A percentile compares a stretch with the other conserved stretches of the same genome.
These are phyloP conservation scores for Teinopalpus imperialis DNA, from an alignment of 2,888 invertebrate genomes.

Conservation along the genomic window DNA sequence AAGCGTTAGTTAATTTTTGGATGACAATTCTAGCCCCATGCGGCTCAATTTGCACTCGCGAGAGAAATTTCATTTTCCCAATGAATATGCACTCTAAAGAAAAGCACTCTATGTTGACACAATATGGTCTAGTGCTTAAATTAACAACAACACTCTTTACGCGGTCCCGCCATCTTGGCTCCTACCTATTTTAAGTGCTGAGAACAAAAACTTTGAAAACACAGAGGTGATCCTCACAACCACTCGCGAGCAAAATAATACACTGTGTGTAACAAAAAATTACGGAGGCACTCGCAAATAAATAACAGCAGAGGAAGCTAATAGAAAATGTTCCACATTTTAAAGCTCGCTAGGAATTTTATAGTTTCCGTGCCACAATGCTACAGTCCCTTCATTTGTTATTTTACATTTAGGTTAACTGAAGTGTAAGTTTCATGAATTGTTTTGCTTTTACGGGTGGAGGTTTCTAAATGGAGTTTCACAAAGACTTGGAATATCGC, in stretches of 20 bases:
- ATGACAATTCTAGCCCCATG: conserved; percentile 21
- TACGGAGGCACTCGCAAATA: conserved; percentile 2
- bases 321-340: conserved; percentile 20
- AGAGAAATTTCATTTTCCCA: conserved; percentile 62
- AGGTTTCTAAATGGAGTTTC: not conserved
- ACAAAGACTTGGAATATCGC: conserved; percentile 7
- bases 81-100: conserved; percentile 60
- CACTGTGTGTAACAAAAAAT: conserved; percentile 18
- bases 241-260: conserved; percentile 8
- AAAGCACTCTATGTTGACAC: conserved; percentile 58
- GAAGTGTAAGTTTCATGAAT: conserved; percentile 13
- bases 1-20: too few relatives aligned
- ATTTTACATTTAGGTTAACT: conserved; percentile 17
- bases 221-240: conserved; percentile 1
- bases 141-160: conserved; percentile 48
- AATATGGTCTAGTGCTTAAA: conserved; percentile 56
- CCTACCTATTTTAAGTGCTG: conserved; percentile 25
- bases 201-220: conserved; percentile 21
- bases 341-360: conserved; percentile 9
- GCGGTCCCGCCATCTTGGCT: conserved; percentile 35
- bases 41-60: conserved; percentile 43
- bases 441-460: conserved; percentile 9
- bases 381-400: not conserved
- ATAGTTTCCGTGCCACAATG: conserved; percentile 6
- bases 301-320: conserved; percentile 12